Conservation (phyloP, 1,140 invertebrate genomes). For the Spodoptera frugiperda region DNA sequence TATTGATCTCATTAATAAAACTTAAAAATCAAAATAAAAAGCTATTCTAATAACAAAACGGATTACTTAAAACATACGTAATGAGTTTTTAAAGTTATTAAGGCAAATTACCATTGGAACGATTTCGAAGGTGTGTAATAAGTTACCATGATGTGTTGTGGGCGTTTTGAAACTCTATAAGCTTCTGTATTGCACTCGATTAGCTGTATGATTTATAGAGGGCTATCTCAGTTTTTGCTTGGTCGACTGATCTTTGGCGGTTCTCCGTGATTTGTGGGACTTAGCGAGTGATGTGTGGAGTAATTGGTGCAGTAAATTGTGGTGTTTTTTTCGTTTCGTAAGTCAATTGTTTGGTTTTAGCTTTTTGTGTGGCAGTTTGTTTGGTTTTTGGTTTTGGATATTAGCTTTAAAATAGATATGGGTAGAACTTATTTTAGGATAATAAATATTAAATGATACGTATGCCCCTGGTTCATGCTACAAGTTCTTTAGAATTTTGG, state of each 20-base stretch:
- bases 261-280: conserved; percentile 43
- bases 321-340: conserved; percentile 9
- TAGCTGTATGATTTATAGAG: conserved; percentile 62
- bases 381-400: background rate
- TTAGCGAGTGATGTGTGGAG: conserved; percentile 27
- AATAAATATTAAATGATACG: too few relatives aligned
- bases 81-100: conserved; percentile 80
- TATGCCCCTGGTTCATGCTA: too few relatives aligned
- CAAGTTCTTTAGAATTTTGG: too few relatives aligned
- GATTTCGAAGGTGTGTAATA: conserved; percentile 63
- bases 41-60: conserved; percentile 21
- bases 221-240: conserved; percentile 42
- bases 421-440: too few relatives aligned
- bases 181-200: conserved; percentile 62
- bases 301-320: conserved; percentile 18
- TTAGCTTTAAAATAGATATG: background rate
- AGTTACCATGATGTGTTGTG: conserved; percentile 56
- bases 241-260: conserved; percentile 43
- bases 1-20: too few relatives aligned
- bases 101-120: conserved; percentile 72
- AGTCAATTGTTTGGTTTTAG: background rate
- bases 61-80: conserved; percentile 58
- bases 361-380: background rate
- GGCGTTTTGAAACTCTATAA: conserved; percentile 55
- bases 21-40: conserved; percentile 12